These are phyloP conservation scores for Poecilia velifera DNA, from an alignment of 2,797 vertebrate genomes.

Conservation along the genomic window DNA sequence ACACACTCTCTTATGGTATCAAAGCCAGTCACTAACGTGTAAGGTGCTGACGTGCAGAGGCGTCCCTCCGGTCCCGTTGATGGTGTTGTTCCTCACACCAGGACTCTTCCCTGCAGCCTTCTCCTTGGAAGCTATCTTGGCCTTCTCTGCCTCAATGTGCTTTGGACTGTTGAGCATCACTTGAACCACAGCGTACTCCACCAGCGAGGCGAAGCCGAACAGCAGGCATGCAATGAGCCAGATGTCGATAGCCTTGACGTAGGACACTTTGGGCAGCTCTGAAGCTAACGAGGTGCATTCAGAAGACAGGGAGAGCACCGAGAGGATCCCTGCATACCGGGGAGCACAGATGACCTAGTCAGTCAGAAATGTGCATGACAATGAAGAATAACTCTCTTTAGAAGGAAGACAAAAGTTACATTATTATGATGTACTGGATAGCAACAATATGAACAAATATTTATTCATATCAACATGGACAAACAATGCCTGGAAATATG, in stretches of 20 bases:
- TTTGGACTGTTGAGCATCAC: conserved; percentile 98
- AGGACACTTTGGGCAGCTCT: conserved; percentile 97
- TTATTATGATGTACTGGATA: background rate
- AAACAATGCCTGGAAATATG: background rate
- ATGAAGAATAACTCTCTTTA: background rate
- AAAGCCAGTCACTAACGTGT: conserved; percentile 65
- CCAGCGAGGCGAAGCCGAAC: conserved; percentile 96
- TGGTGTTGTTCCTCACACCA: conserved; percentile 86
- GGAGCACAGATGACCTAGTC: conserved; percentile 26
- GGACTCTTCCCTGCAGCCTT: conserved; percentile 87
- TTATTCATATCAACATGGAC: background rate
- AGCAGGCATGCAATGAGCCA: conserved; percentile 99
- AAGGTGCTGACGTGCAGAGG: conserved; percentile 94
- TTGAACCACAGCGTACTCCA: conserved; percentile 97
- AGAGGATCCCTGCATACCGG: conserved; percentile 89
- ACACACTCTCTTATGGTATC: background rate
- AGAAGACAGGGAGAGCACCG: conserved; percentile 96
- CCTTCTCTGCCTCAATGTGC: conserved; percentile 94
- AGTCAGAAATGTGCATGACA: conserved; percentile 3
- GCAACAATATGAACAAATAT: background rate
- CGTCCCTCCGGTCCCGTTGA: conserved; percentile 93
- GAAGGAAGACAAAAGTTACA: background rate
- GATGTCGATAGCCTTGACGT: conserved; percentile 97
- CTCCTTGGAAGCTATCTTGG: conserved; percentile 91
- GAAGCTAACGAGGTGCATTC: conserved; percentile 96